These are phyloP conservation scores for Bos indicus DNA, from an alignment of 2,113 vertebrate genomes.

Conservation along the genomic window DNA sequence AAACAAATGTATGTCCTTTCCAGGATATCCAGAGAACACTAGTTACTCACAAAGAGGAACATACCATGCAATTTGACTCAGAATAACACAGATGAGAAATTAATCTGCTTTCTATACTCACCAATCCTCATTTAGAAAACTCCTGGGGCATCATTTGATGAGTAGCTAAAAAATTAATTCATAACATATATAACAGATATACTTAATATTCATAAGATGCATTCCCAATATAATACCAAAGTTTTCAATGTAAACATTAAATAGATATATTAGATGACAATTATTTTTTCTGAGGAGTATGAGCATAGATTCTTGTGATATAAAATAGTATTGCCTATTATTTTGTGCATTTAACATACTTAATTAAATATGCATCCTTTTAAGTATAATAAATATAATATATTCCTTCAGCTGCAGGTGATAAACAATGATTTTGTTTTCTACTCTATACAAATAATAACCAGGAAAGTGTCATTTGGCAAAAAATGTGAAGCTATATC, in stretches of 20 bases:
- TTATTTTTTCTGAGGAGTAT: background rate
- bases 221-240: background rate
- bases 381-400: background rate
- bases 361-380: background rate
- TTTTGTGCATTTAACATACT: background rate
- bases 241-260: background rate
- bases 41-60: slow-evolving; percentile 38
- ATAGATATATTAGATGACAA: background rate
- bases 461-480: background rate
- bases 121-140: background rate
- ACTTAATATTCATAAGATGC: background rate
- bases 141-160: background rate
- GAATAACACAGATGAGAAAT: background rate
- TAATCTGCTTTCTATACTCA: background rate
- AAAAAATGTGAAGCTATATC: background rate
- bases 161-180: background rate
- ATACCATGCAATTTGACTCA: slow-evolving; percentile 25
- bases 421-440: slow-evolving; percentile 1
- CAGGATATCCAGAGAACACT: slow-evolving; percentile 40
- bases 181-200: background rate
- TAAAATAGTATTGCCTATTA: background rate
- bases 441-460: background rate
- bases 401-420: background rate
- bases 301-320: background rate
- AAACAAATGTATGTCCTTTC: slow-evolving; percentile 17